Evolutionary conservation across 2,797 vertebrate genomes (phyloP).

Genomic region (Pangasius larnaudii): DNA sequence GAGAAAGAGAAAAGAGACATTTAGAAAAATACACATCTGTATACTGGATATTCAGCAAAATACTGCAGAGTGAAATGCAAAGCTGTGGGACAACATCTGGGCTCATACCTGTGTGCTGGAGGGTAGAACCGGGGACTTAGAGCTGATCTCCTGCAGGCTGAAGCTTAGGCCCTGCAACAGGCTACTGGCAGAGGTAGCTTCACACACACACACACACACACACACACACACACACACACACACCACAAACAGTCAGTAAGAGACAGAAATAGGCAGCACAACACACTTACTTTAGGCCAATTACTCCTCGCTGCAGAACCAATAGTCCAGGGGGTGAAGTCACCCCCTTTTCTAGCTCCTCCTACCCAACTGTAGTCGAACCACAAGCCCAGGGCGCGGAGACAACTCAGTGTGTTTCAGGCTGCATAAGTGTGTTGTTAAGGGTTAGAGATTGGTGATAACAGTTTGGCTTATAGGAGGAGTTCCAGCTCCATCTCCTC

Average conservation of each 20-base stretch:
- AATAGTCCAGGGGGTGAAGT: background rate
- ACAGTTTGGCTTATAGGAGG: background rate
- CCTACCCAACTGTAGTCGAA: background rate
- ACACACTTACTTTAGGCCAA: background rate
- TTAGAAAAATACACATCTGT: background rate
- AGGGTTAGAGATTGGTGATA: background rate
- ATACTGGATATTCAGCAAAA: background rate
- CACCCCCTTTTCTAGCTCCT: background rate
- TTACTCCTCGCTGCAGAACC: background rate
- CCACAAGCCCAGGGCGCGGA: background rate
- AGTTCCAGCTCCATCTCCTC: background rate
- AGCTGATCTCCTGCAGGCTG: slow-evolving; percentile 95
- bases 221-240: slow-evolving; percentile 44
- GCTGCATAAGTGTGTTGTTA: background rate
- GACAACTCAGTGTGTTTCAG: background rate
- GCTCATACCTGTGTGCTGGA: slow-evolving; percentile 80
- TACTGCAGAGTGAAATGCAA: too few species aligned
- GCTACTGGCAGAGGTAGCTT: slow-evolving; percentile 91
- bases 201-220: slow-evolving; percentile 46
- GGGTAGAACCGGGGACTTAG: slow-evolving; percentile 82
- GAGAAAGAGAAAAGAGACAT: slow-evolving; percentile 23
- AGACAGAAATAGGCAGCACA: slow-evolving; percentile 34
- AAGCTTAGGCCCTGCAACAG: slow-evolving; percentile 96
- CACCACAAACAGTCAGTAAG: slow-evolving; percentile 53
- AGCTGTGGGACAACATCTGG: background rate